These are phyloP conservation scores for Psix sp. DNA, from an alignment of 1,140 invertebrate genomes.

Conservation along the genomic window DNA sequence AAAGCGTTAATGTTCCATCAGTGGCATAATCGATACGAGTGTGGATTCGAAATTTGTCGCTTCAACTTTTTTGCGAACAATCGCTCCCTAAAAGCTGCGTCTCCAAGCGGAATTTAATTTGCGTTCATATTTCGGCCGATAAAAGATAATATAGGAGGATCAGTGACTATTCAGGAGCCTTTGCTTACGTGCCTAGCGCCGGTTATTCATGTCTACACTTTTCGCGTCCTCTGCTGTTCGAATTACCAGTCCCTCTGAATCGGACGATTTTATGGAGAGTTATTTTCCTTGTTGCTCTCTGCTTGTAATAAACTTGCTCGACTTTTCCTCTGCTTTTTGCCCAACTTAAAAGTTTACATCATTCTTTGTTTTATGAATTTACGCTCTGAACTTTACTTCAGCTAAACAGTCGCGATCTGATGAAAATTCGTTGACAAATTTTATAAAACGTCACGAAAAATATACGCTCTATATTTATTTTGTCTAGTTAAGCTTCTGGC, in stretches of 20 bases:
- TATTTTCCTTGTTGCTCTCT: background rate
- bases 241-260: background rate
- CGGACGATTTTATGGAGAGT: no score
- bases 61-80: background rate
- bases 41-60: background rate
- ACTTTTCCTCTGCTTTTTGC: background rate
- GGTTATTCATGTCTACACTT: no score
- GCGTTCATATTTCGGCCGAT: no score
- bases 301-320: background rate
- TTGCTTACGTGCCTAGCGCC: no score
- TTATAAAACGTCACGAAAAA: no score
- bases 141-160: no score
- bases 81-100: no score
- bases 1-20: constrained; percentile 3
- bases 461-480: no score
- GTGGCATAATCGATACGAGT: background rate
- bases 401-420: background rate
- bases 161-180: no score
- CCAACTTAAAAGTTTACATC: background rate
- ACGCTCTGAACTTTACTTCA: background rate
- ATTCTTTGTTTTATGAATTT: constrained; percentile 1
- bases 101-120: no score
- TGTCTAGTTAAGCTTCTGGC: no score
- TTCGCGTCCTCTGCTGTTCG: no score
- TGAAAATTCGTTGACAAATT: background rate